Evolutionary conservation across 2,888 invertebrate species (phyloP), one percentile per base, ranked within the genome.

Genomic region (Chrysomela aeneicollis): DNA sequence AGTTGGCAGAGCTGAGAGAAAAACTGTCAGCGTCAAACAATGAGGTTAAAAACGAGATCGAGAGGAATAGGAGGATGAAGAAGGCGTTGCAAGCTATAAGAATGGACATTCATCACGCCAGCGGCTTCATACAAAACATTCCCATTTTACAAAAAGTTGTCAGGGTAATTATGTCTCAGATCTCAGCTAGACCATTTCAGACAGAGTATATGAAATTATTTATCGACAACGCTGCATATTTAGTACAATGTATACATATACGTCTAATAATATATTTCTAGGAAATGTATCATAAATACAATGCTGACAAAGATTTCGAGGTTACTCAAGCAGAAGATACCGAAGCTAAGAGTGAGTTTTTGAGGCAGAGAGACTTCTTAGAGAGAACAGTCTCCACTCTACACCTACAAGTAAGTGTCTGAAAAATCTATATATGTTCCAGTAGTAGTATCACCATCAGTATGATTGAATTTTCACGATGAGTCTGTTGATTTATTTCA

Each of bases 361-460:
- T 91, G 71, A 86, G 93, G 0, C 95, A 96, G 78, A 85, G 94
- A 37, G 91, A 92, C 69, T 92, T 94, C 78, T 85, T 96, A 30
- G 95, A 95, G 77, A 82, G 85, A 58, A 88, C 89, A 0, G 85
- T 90, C 0, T 82, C 83, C 6, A 85, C 86, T 0, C 78, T 88
- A 15, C 84, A 86, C 63, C 80, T 82, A 71, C 80, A 81, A 69
- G 79, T 79, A 70, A 26, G 17, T 49, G 10, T 19, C n/a, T 3
- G 42, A 4, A 15, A n/a, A 42, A 42, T 17, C 10, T 3, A n/a
- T 6, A 15, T 17, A 42, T n/a, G n/a, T n/a, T n/a, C n/a, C n/a
- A n/a, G n/a, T n/a, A n/a, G n/a, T n/a, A n/a, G n/a, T n/a, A n/a
- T n/a, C n/a, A n/a, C n/a, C n/a, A n/a, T n/a, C n/a, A n/a, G n/a